Evolutionary conservation across 2,113 vertebrate genomes (phyloP), one percentile per base, ranked within the genome.

Genomic region (Rhodinocichla rosea): DNA sequence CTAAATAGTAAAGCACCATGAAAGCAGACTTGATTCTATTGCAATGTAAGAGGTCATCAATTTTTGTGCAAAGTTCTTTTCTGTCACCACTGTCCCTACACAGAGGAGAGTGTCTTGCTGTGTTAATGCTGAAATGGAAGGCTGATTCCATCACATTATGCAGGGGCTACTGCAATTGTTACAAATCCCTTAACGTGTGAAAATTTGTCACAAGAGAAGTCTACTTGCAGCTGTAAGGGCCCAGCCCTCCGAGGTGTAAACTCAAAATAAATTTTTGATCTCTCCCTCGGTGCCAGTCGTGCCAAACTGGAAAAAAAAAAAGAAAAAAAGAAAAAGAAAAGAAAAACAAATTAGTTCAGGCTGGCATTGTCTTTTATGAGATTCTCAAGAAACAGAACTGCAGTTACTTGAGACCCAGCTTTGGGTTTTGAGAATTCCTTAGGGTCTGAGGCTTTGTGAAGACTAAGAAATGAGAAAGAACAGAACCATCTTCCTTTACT

Each of bases 121-220:
- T 87, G 33, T 45, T 64, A 23, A 47, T 55, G 67, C 68, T 65
- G 74, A 91, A 88, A 83, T 15, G 21, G 74, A 52, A 82, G 42
- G 60, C 18, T 53, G 60, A 23, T 62, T 91, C 87, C 52, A 45
- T 65, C 63, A 49, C 16, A 37, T 94, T 97, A 95, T 88, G 97
- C 94, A 12, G 70, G 81, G 44, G 93, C 92, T 67, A 98, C 97
- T n/a, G 94, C 52, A 91, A 97, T 83, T 55, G 94, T 97, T 45
- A 96, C 95, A 70, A 97, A 97, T 60, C 96, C 95, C 86, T 98
- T 98, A 42, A 97, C n/a, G 0, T 97, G 97, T 9, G 97, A 96
- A 90, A 98, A 98, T 63, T 97, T 96, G 95, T 96, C 82, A 91
- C 97, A 98, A 60, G 97, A 97, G 94, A 97, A 97, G 73, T 98